Evolutionary conservation across 1,140 invertebrate species (phyloP), one percentile per base, ranked within the genome.

Genomic region (Zaprionus ornatus): DNA sequence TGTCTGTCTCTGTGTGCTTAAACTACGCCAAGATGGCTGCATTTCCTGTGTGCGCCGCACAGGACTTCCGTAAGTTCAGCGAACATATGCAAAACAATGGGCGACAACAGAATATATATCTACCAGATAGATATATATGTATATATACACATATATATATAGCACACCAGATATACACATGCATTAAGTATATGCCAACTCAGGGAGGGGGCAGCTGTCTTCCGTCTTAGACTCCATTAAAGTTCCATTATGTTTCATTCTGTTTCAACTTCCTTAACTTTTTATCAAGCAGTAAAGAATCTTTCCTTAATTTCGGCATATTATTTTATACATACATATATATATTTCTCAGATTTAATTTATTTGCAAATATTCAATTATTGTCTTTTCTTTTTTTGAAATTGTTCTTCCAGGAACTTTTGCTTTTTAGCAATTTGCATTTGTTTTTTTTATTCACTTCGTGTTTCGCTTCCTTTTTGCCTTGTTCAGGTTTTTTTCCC

Each of bases 51-150:
- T 48, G 60, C 54, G 54, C 52, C 25, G 50, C 66, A 40, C 17
- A 50, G 55, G 42, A 37, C 55, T 62, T 69, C 59, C 56, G 67
- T 59, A 66, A 73, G 55, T 60, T 66, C 32, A 45, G 35, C 62
- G 56, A 71, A 60, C 59, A 63, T 63, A 71, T 71, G 59, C 57
- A 71, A 71, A 71, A 71, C 68, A 71, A 71, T 71, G 60, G 54
- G 64, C 60, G 59, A 61, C 59, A 71, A 54, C 59, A 37, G 40
- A 37, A 29, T 7, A 61, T 17, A 60, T 23, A 60, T 19, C 40
- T n/a, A 25, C 13, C 13, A 59, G 21, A 27, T 48, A 48, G 21
- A 54, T 37, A 42, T 29, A 60, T 23, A 52, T 60, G 25, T 3
- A 25, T 23, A 52, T 60, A 35, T 3, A 25, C 29, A 52, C 3